Base-by-base conservation (phyloP, 1,140 invertebrate genomes). In the Drosophila bocki region DNA sequence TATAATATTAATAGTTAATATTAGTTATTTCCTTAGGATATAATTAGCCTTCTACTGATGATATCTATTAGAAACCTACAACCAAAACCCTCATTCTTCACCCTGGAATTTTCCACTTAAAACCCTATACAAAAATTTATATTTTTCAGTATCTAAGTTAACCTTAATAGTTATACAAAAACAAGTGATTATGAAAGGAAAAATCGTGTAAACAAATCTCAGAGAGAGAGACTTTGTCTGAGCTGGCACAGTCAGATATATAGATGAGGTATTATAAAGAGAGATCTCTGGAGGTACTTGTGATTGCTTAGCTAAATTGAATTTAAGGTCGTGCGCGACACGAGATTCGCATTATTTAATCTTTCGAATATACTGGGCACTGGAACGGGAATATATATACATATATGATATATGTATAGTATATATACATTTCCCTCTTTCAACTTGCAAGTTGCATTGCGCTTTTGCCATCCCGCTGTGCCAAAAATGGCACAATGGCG, bases 271-370 rank as follows among this genome's bases (percentile, higher is more conserved):
- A 3, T 11, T 47, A 61, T 39, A 71, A 53, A 60, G 53, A 48
- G 50, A 69, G 50, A 51, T 42, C 54, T 50, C 19, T 8, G 51
- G 39, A 44, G 39, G 35, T 15, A 47, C 68, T 56, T 50, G 29
- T 56, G 56, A 51, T 35, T 32, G 41, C 69, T 75, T 59, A 81
- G 70, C 70, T 90, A 82, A 90, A 90, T 90, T 90, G 86, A 90
- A 90, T 90, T 91, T 90, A 90, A 90, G 85, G 85, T 90, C 85
- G 86, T 78, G 58, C 48, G 50, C 78, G 65, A 90, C 78, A 88
- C 85, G 85, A 82, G 81, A 90, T 90, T 84, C 74, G 80, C 77
- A 80, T 88, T 87, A 87, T 78, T 78, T 67, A 65, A 86, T 85
- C 76, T 65, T 75, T 44, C 32, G 12, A 19, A 68, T 56, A 69